These are phyloP conservation scores for Armadillidium nasatum DNA, from an alignment of 1,140 invertebrate genomes.

Conservation along the genomic window DNA sequence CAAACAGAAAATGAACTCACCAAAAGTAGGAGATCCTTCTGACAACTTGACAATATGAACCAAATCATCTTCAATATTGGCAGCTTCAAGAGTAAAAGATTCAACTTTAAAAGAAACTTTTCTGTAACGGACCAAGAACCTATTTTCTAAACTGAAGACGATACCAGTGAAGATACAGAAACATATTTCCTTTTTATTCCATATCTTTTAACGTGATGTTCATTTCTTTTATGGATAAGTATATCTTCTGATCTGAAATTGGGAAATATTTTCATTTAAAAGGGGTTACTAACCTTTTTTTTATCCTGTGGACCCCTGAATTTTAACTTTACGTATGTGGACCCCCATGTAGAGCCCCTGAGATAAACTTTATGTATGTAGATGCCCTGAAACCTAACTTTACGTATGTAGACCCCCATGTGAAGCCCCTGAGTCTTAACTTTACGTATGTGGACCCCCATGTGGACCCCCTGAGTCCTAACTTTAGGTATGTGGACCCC, in stretches of 20 bases:
- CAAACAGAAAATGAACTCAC: conserved; percentile 48
- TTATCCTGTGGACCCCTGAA: no score
- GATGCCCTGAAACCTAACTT: no score
- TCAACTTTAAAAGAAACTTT: conserved; percentile 69
- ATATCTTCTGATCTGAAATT: conserved; percentile 70
- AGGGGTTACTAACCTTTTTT: no score
- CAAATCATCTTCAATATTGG: conserved; percentile 66
- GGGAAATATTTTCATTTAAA: no score
- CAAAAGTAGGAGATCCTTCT: conserved; percentile 62
- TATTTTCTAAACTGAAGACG: conserved; percentile 65
- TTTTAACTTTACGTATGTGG: no score
- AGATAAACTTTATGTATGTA: no score
- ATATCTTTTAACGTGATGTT: conserved; percentile 63
- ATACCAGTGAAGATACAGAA: conserved; percentile 69
- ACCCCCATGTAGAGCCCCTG: no score
- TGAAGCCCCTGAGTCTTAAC: no score
- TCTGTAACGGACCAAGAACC: conserved; percentile 63
- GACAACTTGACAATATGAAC: conserved; percentile 61
- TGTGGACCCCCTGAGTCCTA: no score
- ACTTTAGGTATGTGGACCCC: no score
- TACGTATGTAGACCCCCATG: no score
- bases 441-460: no score
- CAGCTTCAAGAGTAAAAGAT: conserved; percentile 71
- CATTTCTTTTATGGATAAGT: conserved; percentile 70
- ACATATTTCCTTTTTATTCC: conserved; percentile 64